A percentile compares a stretch with the other conserved stretches of the same genome.
These are phyloP conservation scores for Drepanosiphum platanoidis DNA, from an alignment of 2,888 invertebrate genomes.

Conservation along the genomic window DNA sequence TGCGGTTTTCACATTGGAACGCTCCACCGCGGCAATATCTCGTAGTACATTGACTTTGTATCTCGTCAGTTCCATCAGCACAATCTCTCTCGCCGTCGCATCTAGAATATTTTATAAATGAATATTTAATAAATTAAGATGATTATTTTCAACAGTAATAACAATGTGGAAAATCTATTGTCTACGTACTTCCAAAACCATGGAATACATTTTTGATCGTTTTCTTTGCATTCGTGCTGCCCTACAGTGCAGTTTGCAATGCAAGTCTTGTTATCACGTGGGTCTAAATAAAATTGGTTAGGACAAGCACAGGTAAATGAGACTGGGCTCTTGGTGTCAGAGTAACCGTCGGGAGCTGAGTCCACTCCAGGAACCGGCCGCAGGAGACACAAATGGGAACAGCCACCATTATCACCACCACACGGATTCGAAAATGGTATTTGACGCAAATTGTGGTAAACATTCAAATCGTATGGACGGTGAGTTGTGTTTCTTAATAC, in stretches of 20 bases:
- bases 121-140: not conserved
- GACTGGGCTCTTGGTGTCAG: constrained; percentile 79
- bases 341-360: constrained; percentile 69
- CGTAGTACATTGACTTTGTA: constrained; percentile 78
- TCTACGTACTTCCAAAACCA: constrained; percentile 80
- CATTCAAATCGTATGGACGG: constrained; percentile 91
- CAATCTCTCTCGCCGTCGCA: constrained; percentile 95
- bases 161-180: not conserved
- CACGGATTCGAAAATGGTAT: constrained; percentile 90
- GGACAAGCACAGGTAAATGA: constrained; percentile 91
- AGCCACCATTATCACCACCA: constrained; percentile 90
- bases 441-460: constrained; percentile 90
- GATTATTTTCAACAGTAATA: not conserved
- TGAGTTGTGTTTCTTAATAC: constrained; percentile 91
- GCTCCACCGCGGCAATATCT: constrained; percentile 88
- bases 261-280: constrained; percentile 83
- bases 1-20: constrained; percentile 90
- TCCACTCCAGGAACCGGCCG: constrained; percentile 73
- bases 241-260: constrained; percentile 93
- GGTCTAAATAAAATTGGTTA: constrained; percentile 86
- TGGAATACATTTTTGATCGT: constrained; percentile 79
- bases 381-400: constrained; percentile 93
- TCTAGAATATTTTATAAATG: constrained; percentile 66
- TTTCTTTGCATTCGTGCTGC: constrained; percentile 80
- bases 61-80: constrained; percentile 91